These are phyloP conservation scores for Drosophila miranda DNA, from an alignment of 1,140 invertebrate species.

Conservation along the genomic window DNA sequence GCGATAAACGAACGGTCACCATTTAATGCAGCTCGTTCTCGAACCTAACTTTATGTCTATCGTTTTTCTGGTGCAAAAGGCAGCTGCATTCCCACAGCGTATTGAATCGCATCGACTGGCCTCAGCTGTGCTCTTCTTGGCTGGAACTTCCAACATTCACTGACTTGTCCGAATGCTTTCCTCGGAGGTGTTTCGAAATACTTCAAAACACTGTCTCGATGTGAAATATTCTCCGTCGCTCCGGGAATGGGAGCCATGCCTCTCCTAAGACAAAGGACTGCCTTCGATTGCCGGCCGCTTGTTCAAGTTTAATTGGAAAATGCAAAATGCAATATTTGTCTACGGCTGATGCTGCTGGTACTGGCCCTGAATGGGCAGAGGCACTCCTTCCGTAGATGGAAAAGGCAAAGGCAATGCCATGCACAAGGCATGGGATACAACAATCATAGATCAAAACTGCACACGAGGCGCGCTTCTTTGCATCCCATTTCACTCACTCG, in stretches of 20 bases:
- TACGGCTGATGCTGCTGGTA: constrained; percentile 24
- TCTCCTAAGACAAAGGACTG: constrained; percentile 41
- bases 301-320: constrained; percentile 75
- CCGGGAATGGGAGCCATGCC: background rate
- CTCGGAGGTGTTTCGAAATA: constrained; percentile 7
- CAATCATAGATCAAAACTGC: constrained; percentile 75
- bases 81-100: constrained; percentile 29
- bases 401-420: constrained; percentile 15
- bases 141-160: too few relatives aligned
- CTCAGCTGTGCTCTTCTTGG: background rate
- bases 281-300: constrained; percentile 46
- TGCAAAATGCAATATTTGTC: constrained; percentile 74
- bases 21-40: constrained; percentile 36
- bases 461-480: constrained; percentile 40
- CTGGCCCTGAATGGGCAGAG: constrained; percentile 7
- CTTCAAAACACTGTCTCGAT: constrained; percentile 8
- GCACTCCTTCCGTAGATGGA: background rate
- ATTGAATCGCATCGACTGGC: too few relatives aligned
- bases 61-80: constrained; percentile 8
- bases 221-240: background rate
- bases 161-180: too few relatives aligned
- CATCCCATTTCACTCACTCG: constrained; percentile 61
- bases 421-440: constrained; percentile 3
- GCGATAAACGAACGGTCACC: constrained; percentile 26
- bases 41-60: constrained; percentile 21